A percentile compares a stretch with the other conserved stretches of the same genome.
Evolutionary conservation across 2,797 vertebrate genomes (phyloP).

Genomic region (Taeniopygia guttata): DNA sequence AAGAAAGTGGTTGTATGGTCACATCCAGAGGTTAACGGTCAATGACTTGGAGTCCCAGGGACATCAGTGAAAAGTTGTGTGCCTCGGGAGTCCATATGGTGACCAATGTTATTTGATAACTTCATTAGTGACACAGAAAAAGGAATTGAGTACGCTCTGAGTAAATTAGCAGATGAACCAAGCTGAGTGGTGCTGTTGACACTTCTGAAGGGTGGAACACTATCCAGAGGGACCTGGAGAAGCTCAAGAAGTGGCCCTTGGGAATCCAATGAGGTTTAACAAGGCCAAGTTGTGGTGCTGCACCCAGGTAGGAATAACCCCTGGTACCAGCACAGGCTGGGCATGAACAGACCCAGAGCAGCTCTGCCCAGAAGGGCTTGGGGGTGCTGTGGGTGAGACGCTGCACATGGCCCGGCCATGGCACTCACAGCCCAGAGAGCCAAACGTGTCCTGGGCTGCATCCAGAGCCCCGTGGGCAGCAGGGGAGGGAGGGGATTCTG

Average conservation of each 20-base stretch:
- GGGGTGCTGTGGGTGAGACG: background rate
- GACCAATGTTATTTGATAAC: background rate
- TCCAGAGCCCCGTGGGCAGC: background rate
- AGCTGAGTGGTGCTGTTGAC: background rate
- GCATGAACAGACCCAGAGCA: background rate
- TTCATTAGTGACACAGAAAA: rapidly evolving
- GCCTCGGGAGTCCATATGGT: background rate
- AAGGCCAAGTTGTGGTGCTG: too few species aligned
- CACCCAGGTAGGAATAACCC: rapidly evolving
- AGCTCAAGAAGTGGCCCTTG: rapidly evolving
- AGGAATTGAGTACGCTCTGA: rapidly evolving
- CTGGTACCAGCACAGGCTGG: too few species aligned
- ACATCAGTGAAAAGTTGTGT: background rate
- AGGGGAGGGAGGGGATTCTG: background rate
- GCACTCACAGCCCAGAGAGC: background rate
- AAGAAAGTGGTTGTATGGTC: background rate
- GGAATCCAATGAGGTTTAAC: background rate
- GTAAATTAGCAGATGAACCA: background rate
- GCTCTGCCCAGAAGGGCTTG: background rate
- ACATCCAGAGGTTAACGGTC: too few species aligned
- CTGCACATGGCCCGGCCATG: background rate
- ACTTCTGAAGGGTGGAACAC: background rate
- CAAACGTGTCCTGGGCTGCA: background rate
- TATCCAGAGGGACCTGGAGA: background rate
- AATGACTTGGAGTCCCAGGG: background rate